phyloP scores from a whole-genome alignment of 2,888 invertebrate species.

The Meganola albula region DNA sequence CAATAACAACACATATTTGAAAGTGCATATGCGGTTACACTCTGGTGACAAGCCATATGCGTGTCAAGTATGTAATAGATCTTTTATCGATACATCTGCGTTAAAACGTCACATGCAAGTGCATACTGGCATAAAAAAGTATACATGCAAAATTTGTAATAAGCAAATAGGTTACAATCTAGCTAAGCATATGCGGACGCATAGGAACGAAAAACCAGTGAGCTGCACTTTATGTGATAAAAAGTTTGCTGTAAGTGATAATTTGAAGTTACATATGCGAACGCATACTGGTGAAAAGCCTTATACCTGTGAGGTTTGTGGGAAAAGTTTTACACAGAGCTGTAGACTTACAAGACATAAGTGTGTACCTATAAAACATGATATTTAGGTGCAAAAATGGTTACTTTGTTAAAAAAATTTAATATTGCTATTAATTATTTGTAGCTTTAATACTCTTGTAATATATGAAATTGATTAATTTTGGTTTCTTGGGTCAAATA shows the following conservation, averaged over 20 bases:
- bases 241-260: conserved; percentile 48
- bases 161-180: conserved; percentile 65
- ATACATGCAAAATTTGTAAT: conserved; percentile 63
- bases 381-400: too few relatives aligned
- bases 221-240: conserved; percentile 48
- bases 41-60: conserved; percentile 57
- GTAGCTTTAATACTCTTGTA: too few relatives aligned
- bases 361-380: conserved; percentile 34
- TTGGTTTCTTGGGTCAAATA: too few relatives aligned
- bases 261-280: conserved; percentile 50
- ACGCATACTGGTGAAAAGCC: conserved; percentile 43
- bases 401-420: too few relatives aligned
- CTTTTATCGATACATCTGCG: conserved; percentile 58
- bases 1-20: conserved; percentile 64
- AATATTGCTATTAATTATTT: too few relatives aligned
- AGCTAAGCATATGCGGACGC: conserved; percentile 60
- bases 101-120: conserved; percentile 58
- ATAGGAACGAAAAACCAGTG: conserved; percentile 47
- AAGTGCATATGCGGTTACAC: conserved; percentile 64
- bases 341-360: conserved; percentile 46
- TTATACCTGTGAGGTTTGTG: conserved; percentile 41
- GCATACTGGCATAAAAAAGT: conserved; percentile 58
- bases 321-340: conserved; percentile 42
- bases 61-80: conserved; percentile 56
- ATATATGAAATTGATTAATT: too few relatives aligned